Evolutionary conservation across 2,797 vertebrate species (phyloP), one percentile per base, ranked within the genome.

Genomic region (Crax fasciolata): DNA sequence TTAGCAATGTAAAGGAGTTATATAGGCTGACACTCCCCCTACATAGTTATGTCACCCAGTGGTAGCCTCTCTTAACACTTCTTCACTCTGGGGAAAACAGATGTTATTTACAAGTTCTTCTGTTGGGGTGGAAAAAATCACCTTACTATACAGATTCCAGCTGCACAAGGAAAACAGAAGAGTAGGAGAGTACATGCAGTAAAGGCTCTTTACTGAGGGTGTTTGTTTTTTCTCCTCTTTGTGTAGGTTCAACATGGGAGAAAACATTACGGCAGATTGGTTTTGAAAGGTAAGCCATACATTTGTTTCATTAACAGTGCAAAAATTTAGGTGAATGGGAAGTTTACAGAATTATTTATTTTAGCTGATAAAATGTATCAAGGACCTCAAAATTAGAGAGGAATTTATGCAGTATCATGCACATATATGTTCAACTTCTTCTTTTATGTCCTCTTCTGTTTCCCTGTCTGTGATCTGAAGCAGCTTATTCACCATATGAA

Each of bases 191-290:
- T 68, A 52, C 49, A n/a, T 55, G 17, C 30, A 80, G 19, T 32
- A 76, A 61, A 6, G 24, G 5, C 43, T 71, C 55, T 65, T 96
- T 96, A 91, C 97, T 95, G 65, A 76, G 57, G 27, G 8, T 84
- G 54, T 96, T 57, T 93, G 55, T 95, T 95, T 95, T 95, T 76
- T 95, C 95, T 97, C 39, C 85, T 96, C 96, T 97, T 72, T 90
- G 59, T 94, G 7, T 94, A 99, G 99, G 99, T 98, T 98, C 99
- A 4, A 95, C 97, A 0, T 99, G 99, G 99, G 99, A 99, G 98
- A 99, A 99, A 97, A 98, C 99, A 62, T 98, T 99, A 82, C 97
- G 99, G 80, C 99, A 99, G 94, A 99, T 99, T 77, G 99, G 99
- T 92, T 99, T 99, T 96, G 99, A 99, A 97, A 99, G 99, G 99